Evolutionary conservation across 1,140 invertebrate genomes (phyloP).

Genomic region (Caenorhabditis brenneri): DNA sequence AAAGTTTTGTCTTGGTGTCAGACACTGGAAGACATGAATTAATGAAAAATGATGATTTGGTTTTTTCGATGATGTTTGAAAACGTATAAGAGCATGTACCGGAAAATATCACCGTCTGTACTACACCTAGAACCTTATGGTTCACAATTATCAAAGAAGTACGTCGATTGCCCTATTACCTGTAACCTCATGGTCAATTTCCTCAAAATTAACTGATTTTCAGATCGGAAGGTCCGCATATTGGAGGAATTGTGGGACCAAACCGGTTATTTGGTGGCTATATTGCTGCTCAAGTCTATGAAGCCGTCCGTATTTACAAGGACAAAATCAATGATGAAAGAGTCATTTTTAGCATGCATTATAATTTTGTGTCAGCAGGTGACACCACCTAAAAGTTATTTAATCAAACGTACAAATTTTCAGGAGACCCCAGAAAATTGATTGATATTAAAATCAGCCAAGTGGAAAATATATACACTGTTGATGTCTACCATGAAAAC

Average conservation of each 20-base stretch:
- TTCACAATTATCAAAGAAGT: too few relatives aligned
- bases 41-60: too few relatives aligned
- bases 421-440: background rate
- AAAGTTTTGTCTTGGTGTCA: too few relatives aligned
- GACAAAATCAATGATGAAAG: background rate
- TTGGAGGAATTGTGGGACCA: background rate
- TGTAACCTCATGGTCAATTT: background rate
- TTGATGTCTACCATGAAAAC: conserved; percentile 11
- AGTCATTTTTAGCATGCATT: conserved; percentile 29
- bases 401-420: background rate
- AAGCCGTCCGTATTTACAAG: background rate
- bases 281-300: conserved; percentile 22
- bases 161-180: background rate
- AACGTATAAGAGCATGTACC: too few relatives aligned
- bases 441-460: background rate
- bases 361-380: conserved; percentile 30
- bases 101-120: too few relatives aligned
- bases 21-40: too few relatives aligned
- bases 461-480: background rate
- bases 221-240: conserved; percentile 31
- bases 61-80: too few relatives aligned
- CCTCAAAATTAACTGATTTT: background rate
- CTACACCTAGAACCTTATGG: too few relatives aligned
- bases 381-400: background rate
- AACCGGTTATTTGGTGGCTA: conserved; percentile 12